A percentile compares a stretch with the other conserved stretches of the same genome.
These are phyloP conservation scores for Otis tarda DNA, from an alignment of 2,113 vertebrate genomes.

Conservation along the genomic window DNA sequence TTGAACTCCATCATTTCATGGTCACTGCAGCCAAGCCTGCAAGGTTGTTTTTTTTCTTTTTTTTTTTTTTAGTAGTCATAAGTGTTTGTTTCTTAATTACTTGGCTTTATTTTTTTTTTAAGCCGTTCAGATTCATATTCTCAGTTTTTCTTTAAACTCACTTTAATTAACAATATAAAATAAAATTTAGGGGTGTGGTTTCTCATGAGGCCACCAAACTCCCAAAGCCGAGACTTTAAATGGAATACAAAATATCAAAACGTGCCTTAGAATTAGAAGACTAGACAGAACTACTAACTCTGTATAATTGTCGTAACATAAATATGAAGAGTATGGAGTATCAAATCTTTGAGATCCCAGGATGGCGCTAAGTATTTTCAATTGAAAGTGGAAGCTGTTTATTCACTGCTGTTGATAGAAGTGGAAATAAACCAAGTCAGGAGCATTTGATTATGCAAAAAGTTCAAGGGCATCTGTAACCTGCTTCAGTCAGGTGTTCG, in stretches of 20 bases:
- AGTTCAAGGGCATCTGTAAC: background rate
- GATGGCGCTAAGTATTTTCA: constrained; percentile 20
- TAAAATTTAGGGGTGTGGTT: background rate
- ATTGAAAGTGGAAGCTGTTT: constrained; percentile 36
- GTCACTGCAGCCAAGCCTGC: no score
- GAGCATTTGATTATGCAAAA: background rate
- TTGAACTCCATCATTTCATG: no score
- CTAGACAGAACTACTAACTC: background rate
- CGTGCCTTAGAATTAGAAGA: background rate
- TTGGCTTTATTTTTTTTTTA: background rate
- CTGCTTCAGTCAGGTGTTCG: background rate
- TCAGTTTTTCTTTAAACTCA: background rate
- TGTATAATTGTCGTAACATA: background rate
- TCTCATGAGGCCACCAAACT: background rate
- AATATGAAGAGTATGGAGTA: background rate
- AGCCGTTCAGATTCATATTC: background rate
- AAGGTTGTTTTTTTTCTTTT: no score
- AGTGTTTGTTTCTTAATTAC: background rate
- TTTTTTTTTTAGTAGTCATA: background rate
- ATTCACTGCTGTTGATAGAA: background rate
- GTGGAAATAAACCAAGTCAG: background rate
- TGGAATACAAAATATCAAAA: background rate
- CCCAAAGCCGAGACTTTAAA: background rate
- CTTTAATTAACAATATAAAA: background rate
- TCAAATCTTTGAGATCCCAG: background rate